Base-by-base conservation (phyloP, 2,113 vertebrate species). In the Ceratotherium simum region DNA sequence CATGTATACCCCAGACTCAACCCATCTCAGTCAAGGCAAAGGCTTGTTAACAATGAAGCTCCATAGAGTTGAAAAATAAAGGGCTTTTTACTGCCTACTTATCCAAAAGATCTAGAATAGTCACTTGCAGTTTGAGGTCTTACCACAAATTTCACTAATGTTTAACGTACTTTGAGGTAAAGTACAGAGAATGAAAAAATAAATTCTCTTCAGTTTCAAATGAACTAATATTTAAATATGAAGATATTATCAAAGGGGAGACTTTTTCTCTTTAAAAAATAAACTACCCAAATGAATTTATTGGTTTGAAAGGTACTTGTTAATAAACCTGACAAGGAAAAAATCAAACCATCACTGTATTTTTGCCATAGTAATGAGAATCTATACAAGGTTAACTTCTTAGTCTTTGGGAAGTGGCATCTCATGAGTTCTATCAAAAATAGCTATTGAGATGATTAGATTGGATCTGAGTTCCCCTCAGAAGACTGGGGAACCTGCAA, bases 321-420 rank as follows among this genome's bases (percentile, higher is more conserved):
- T 88, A 92, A 72, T 92, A 85, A 90, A 70, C 69, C 79, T 90
- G 82, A 88, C 42, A 75, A 90, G 58, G 75, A 84, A 97, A 97
- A 72, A 96, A 91, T 27, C 64, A 90, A 93, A 86, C 85, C 8
- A 39, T 39, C 76, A 33, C 54, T n/a, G 3, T 33, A 33, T 54
- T 76, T 86, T 58, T 33, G 62, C 70, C 83, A 27, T 18, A 67
- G 39, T 23, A 58, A 86, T 5, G 20, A 36, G 69, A 78, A 51
- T 31, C 48, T 67, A 10, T 10, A 8, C 58, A 83, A 58, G 39
- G 70, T 48, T n/a, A 92, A 54, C 20, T 33, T 42, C 65, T 7
- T n/a, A 11, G 60, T 69, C 39, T 79, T 27, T 36, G 56, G 65
- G n/a, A 83, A 72, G 67, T 48, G 78, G 48, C 76, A 25, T 31